A percentile compares a stretch with the other conserved stretches of the same genome.
These are phyloP conservation scores for Cossypha polioptera DNA, from an alignment of 2,797 vertebrate genomes.

Conservation along the genomic window DNA sequence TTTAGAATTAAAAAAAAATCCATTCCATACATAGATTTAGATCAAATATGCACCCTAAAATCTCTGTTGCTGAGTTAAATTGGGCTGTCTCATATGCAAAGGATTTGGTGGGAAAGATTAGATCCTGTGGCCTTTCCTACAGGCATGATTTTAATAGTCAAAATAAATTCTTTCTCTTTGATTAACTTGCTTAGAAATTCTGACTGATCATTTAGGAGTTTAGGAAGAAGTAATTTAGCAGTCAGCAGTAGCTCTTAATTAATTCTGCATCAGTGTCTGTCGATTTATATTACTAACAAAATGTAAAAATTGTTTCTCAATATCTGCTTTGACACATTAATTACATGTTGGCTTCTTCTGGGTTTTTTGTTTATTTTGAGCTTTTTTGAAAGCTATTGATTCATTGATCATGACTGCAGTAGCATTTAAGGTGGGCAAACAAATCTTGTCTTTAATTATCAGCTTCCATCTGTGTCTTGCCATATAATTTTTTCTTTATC, in stretches of 20 bases:
- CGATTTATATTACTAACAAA: slow-evolving; percentile 3
- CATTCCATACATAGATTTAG: background rate
- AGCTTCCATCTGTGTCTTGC: background rate
- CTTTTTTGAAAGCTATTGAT: background rate
- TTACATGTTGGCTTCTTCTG: background rate
- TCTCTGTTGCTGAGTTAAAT: background rate
- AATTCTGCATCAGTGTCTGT: background rate
- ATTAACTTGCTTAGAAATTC: slow-evolving; percentile 44
- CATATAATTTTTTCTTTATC: background rate
- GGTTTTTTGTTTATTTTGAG: background rate
- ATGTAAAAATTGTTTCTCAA: background rate
- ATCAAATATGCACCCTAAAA: background rate
- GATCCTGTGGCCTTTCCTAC: background rate
- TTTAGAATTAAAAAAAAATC: background rate
- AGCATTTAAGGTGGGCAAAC: background rate
- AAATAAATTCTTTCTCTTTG: slow-evolving; percentile 22
- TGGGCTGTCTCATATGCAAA: background rate
- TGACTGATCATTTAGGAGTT: slow-evolving; percentile 13
- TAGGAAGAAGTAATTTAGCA: slow-evolving; percentile 31
- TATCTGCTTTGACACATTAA: background rate
- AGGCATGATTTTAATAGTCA: background rate
- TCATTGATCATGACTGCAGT: background rate
- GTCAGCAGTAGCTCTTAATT: slow-evolving; percentile 15
- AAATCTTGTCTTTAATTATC: background rate
- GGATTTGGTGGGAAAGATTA: background rate